Evolutionary conservation across 2,888 invertebrate genomes (phyloP).

Genomic region (Punctoribates punctum): DNA sequence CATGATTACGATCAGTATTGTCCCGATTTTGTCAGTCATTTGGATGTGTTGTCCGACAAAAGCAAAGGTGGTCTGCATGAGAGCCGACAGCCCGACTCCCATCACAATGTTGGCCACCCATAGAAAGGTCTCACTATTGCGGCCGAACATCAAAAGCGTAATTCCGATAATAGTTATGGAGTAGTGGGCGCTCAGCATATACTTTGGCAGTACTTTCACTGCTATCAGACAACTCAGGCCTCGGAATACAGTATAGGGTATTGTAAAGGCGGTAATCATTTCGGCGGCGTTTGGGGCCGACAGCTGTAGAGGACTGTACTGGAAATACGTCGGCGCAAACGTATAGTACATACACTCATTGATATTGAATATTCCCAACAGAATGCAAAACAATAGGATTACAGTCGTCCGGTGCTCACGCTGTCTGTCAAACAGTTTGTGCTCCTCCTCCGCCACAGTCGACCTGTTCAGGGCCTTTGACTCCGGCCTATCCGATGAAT

Average conservation of each 20-base stretch:
- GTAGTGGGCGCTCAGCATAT: not conserved
- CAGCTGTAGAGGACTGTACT: not conserved
- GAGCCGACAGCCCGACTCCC: not conserved
- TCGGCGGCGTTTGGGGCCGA: not conserved
- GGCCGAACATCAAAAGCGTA: not conserved
- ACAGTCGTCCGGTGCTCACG: not conserved
- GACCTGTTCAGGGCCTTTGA: not conserved
- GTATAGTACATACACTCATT: not conserved
- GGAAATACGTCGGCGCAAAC: conserved; percentile 4
- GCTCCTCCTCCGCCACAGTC: not conserved
- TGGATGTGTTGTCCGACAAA: conserved; percentile 6
- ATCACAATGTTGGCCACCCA: not conserved
- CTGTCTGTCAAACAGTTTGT: not conserved
- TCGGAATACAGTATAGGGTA: not conserved
- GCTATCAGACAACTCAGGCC: not conserved
- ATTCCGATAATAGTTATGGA: not conserved
- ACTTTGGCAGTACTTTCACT: not conserved
- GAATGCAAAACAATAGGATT: not conserved
- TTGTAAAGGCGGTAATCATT: not conserved
- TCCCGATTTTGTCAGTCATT: not conserved
- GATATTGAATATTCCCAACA: not conserved
- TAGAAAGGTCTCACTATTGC: not conserved
- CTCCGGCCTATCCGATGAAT: not conserved
- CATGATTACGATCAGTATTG: not conserved
- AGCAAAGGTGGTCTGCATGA: not conserved